Evolutionary conservation across 2,113 vertebrate genomes (phyloP).

Genomic region (Phoenicopterus ruber): DNA sequence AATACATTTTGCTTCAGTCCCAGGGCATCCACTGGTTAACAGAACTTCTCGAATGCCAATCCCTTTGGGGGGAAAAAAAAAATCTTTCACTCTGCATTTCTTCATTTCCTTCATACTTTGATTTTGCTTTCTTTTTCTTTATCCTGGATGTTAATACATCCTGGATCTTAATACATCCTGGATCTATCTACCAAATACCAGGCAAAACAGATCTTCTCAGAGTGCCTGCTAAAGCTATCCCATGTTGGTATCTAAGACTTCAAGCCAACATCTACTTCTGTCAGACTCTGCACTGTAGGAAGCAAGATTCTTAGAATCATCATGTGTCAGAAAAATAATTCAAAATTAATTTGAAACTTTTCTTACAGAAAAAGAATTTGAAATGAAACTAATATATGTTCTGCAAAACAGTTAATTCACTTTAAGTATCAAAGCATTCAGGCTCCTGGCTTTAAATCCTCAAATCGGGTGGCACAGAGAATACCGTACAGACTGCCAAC

Average conservation of each 20-base stretch:
- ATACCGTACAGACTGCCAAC: not conserved
- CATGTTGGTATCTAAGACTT: not conserved
- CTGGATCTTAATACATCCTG: not conserved
- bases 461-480: slow-evolving; percentile 15
- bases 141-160: not conserved
- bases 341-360: not conserved
- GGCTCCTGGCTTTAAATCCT: slow-evolving; percentile 27
- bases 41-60: slow-evolving; percentile 65
- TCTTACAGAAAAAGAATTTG: not conserved
- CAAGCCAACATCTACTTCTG: not conserved
- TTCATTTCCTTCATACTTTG: not conserved
- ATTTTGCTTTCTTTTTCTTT: not conserved
- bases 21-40: slow-evolving; percentile 65
- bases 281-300: not conserved
- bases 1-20: slow-evolving; percentile 60
- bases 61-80: slow-evolving; percentile 9
- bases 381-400: not conserved
- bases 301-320: not conserved
- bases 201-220: not conserved
- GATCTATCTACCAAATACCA: not conserved
- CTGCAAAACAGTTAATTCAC: slow-evolving; percentile 25
- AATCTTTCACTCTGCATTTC: not conserved
- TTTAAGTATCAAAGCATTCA: slow-evolving; percentile 30
- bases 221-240: not conserved
- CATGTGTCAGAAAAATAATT: not conserved